These are phyloP conservation scores for Archaeoteleia sp. DNA, from an alignment of 2,888 invertebrate species.

Conservation along the genomic window DNA sequence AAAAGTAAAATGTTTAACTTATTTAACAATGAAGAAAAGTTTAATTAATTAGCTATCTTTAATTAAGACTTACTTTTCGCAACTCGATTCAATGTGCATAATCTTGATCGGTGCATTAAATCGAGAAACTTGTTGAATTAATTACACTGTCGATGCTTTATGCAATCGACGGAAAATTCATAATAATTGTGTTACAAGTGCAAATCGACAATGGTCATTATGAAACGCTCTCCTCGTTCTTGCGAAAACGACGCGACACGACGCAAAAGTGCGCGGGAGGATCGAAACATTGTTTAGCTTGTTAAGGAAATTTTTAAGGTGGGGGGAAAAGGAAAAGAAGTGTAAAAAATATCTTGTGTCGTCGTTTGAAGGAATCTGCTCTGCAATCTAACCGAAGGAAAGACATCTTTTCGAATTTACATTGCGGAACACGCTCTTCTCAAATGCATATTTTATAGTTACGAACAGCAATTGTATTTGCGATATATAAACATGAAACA, in stretches of 20 bases:
- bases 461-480: conserved; percentile 36
- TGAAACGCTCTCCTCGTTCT: conserved; percentile 27
- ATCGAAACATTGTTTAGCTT: conserved; percentile 14
- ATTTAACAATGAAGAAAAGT: no score
- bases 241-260: conserved; percentile 18
- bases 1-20: no score
- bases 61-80: no score
- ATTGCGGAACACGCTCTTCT: neutral
- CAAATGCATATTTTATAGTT: conserved; percentile 31
- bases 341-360: conserved; percentile 3
- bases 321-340: neutral
- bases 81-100: no score
- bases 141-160: no score
- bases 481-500: conserved; percentile 5
- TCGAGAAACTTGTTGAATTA: no score
- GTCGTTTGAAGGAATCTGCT: neutral
- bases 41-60: no score
- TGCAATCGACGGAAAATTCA: neutral
- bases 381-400: no score
- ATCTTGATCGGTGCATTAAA: no score
- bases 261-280: conserved; percentile 16
- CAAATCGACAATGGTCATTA: conserved; percentile 3
- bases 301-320: neutral
- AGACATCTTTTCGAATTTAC: no score
- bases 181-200: conserved; percentile 3